Evolutionary conservation across 2,113 vertebrate genomes (phyloP).

Genomic region (Orthonyx spaldingii): DNA sequence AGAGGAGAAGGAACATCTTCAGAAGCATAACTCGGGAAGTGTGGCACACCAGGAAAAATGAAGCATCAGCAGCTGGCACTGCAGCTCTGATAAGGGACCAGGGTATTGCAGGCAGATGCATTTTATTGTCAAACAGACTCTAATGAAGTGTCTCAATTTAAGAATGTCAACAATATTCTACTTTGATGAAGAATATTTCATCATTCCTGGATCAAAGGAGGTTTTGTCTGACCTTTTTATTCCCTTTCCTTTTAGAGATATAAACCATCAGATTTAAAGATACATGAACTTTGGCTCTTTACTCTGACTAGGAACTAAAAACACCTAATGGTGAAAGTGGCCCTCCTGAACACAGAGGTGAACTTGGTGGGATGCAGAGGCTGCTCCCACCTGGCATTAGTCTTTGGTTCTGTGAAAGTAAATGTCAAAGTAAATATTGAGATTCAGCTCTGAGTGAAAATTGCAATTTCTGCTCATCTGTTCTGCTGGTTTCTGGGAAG

Average conservation of each 20-base stretch:
- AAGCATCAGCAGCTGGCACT: constrained; percentile 7
- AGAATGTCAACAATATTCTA: neutral
- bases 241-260: neutral
- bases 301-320: neutral
- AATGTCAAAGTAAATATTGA: neutral
- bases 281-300: neutral
- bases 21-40: neutral
- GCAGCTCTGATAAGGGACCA: neutral
- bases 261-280: neutral
- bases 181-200: constrained; percentile 39
- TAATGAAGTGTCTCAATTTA: constrained; percentile 46
- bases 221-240: neutral
- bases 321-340: neutral
- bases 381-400: neutral
- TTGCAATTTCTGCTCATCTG: neutral
- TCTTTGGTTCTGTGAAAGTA: neutral
- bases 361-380: neutral
- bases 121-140: constrained; percentile 39
- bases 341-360: neutral
- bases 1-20: neutral
- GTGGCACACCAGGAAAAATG: rapidly evolving
- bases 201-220: neutral
- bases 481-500: neutral
- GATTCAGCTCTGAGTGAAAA: neutral
- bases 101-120: neutral